Conservation (phyloP, 2,888 invertebrate species). For the Camptogramma bilineatum region DNA sequence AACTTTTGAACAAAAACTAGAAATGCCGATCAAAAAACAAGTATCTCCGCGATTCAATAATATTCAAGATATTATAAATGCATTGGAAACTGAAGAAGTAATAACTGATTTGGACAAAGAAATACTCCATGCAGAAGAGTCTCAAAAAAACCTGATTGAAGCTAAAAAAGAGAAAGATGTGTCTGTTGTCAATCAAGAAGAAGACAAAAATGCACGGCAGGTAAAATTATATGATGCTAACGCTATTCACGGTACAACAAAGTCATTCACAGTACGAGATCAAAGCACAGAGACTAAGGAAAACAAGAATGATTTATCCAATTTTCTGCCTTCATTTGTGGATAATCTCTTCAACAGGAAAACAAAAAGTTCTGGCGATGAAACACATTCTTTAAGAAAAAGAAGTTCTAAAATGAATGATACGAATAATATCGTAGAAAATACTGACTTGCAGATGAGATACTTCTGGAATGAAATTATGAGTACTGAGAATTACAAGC, state of each 20-base stretch:
- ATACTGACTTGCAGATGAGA: conserved; percentile 26
- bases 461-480: conserved; percentile 28
- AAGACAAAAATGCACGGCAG: conserved; percentile 1
- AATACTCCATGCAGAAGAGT: conserved; percentile 64
- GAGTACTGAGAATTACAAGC: conserved; percentile 43
- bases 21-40: conserved; percentile 34
- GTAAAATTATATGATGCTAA: neutral
- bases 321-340: conserved; percentile 62
- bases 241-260: neutral
- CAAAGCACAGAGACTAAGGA: conserved; percentile 11
- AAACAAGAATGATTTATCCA: conserved; percentile 32
- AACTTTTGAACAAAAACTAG: conserved; percentile 20
- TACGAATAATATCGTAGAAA: conserved; percentile 21
- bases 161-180: conserved; percentile 26
- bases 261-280: conserved; percentile 1
- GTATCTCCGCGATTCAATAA: conserved; percentile 65
- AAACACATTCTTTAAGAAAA: conserved; percentile 32
- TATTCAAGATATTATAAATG: conserved; percentile 74
- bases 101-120: conserved; percentile 48
- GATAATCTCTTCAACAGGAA: conserved; percentile 60
- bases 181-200: conserved; percentile 10
- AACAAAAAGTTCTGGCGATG: conserved; percentile 35
- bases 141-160: conserved; percentile 38
- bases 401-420: conserved; percentile 39
- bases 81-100: conserved; percentile 57